These are phyloP conservation scores for Alligator mississippiensis DNA, from an alignment of 2,113 vertebrate genomes.

Conservation along the genomic window DNA sequence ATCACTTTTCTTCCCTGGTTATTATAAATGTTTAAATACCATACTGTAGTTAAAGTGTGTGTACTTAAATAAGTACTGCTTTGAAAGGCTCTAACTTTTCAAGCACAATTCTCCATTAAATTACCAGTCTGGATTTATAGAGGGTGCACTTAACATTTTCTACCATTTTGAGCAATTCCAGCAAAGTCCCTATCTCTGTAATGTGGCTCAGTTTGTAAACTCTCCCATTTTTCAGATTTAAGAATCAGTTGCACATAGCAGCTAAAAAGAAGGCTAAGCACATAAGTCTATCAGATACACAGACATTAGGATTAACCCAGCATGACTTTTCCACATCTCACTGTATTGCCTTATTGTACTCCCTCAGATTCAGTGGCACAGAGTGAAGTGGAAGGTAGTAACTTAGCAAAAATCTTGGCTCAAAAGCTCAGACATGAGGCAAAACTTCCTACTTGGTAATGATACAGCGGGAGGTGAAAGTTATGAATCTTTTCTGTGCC, in stretches of 20 bases:
- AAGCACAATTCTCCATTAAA: not conserved
- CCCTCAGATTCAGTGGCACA: not conserved
- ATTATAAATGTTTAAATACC: not conserved
- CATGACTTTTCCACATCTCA: not conserved
- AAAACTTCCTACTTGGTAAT: not conserved
- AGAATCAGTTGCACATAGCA: not conserved
- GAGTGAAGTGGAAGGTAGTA: not conserved
- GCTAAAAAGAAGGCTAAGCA: not conserved
- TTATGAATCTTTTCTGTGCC: not conserved
- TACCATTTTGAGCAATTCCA: not conserved
- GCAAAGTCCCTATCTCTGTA: not conserved
- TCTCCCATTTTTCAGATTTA: not conserved
- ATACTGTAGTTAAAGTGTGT: not conserved
- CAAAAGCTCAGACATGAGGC: not conserved
- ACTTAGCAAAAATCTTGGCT: not conserved
- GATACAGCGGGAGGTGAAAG: not conserved
- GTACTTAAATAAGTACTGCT: not conserved
- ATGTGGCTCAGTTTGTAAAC: not conserved
- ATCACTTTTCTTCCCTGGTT: not conserved
- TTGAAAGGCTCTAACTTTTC: not conserved
- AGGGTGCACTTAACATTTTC: not conserved
- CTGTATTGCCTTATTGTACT: not conserved
- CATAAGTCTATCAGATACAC: not conserved
- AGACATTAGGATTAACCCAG: not conserved
- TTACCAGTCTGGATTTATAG: not conserved